Evolutionary conservation across 2,113 vertebrate genomes (phyloP), one percentile per base, ranked within the genome.

Genomic region (Myiozetetes cayanensis): DNA sequence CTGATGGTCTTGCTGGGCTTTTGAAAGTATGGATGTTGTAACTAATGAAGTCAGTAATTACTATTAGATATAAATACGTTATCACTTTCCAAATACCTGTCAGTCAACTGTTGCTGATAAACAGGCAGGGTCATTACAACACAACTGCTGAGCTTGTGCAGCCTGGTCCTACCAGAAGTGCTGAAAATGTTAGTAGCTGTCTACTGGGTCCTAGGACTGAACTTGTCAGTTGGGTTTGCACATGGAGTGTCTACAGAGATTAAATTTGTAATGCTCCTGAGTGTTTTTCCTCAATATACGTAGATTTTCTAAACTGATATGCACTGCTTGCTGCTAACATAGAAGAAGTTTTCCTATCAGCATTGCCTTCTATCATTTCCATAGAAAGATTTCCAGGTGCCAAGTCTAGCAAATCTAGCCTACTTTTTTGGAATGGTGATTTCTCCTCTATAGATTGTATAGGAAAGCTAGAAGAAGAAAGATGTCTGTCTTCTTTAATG

Each of bases 401-500:
- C 2, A 88, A 85, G 22, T 90, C 77, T 59, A 93, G 43, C 49
- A 96, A 96, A 88, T 94, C 70, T 66, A 87, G 63, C 22, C 43
- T 70, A 71, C 88, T 97, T 91, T 94, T 96, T 56, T 96, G 47
- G 77, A 97, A 89, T 17, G 44, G 63, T 33, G 93, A 4, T 41
- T 93, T 72, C 93, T 91, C 55, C 21, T 94, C 49, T 71, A 85
- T 73, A 91, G 80, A 72, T 95, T 72, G 83, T 49, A 90, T 3
- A 68, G 77, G 59, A 3, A 88, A 62, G 21, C 75, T 74, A 87
- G 79, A 70, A 47, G 61, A 61, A 78, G 46, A 78, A 71, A 8
- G 8, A 92, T 91, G 65, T 49, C 66, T 95, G 46, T 85, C 89
- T 95, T 96, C 92, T 88, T 82, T 84, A 95, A 94, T 66, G 82